Evolutionary conservation across 2,888 invertebrate species (phyloP).

Genomic region (Tryphoninae sp.): DNA sequence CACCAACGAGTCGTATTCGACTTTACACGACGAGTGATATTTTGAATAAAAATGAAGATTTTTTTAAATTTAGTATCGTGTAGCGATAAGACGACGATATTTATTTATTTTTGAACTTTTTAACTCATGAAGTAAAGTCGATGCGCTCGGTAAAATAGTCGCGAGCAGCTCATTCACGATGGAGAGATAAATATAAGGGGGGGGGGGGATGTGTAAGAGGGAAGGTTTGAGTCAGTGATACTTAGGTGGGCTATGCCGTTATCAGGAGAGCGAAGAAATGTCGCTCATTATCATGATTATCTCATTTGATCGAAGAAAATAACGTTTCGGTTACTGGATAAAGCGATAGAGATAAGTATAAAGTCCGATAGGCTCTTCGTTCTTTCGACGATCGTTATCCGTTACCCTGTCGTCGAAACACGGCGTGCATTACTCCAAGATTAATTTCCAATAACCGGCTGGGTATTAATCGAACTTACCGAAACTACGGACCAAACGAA

Average conservation of each 20-base stretch:
- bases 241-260: constrained; percentile 14
- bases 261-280: constrained; percentile 11
- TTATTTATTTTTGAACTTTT: neutral
- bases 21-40: neutral
- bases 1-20: neutral
- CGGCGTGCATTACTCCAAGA: constrained; percentile 31
- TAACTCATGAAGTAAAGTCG: neutral
- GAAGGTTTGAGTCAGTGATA: neutral
- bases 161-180: constrained; percentile 14
- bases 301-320: constrained; percentile 47
- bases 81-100: constrained; percentile 12
- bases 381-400: constrained; percentile 55
- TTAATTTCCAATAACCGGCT: constrained; percentile 44
- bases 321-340: constrained; percentile 52
- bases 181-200: neutral
- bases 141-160: constrained; percentile 8
- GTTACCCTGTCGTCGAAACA: neutral
- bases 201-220: neutral
- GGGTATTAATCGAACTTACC: constrained; percentile 43
- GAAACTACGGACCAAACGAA: too few species aligned
- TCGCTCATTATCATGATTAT: constrained; percentile 60
- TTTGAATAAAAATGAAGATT: constrained; percentile 20
- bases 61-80: neutral
- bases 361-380: constrained; percentile 46
- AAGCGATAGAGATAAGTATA: constrained; percentile 59